Evolutionary conservation across 2,888 invertebrate genomes (phyloP), one percentile per base, ranked within the genome.

Genomic region (Hemaris fuciformis): DNA sequence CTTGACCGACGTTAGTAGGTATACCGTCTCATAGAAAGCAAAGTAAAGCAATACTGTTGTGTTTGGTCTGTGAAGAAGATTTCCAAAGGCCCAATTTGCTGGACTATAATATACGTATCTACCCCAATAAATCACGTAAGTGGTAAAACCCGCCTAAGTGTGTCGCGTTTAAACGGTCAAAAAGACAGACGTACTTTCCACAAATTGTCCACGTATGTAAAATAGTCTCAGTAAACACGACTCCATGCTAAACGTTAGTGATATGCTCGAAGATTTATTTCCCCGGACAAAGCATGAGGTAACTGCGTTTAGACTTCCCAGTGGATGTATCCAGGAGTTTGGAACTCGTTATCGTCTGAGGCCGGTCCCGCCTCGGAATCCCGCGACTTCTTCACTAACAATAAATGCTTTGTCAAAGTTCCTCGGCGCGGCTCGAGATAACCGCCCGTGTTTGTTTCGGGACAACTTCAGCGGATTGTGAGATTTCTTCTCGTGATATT

Each of bases 381-480:
- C 71, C 66, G 69, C 59, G 74, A 76, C 77, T 83, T 82, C 83
- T 85, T 82, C 77, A 73, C 83, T 74, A 81, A 89, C 86, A 88
- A 88, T 87, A 89, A 89, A 87, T 83, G 86, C 83, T 88, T 85
- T 88, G 87, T 86, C 87, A 87, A 89, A 89, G 81, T 89, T 84
- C 68, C 71, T 71, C 78, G 69, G 65, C 74, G 67, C 68, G 76
- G 72, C 72, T 73, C 67, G 71, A 83, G 85, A 85, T 85, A 87
- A 85, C 84, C 69, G 77, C 80, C 83, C 79, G 78, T 79, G 79
- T 83, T 85, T 85, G 84, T 84, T 83, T 79, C 73, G 66, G 66
- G 57, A 38, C 38, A 76, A 75, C 74, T 79, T 74, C 68, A 62
- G 68, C 70, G 70, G 70, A 66, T 69, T 72, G 70, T 67, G 70